Evolutionary conservation across 2,797 vertebrate genomes (phyloP), one percentile per base, ranked within the genome.

Genomic region (Adrianichthys oophorus): DNA sequence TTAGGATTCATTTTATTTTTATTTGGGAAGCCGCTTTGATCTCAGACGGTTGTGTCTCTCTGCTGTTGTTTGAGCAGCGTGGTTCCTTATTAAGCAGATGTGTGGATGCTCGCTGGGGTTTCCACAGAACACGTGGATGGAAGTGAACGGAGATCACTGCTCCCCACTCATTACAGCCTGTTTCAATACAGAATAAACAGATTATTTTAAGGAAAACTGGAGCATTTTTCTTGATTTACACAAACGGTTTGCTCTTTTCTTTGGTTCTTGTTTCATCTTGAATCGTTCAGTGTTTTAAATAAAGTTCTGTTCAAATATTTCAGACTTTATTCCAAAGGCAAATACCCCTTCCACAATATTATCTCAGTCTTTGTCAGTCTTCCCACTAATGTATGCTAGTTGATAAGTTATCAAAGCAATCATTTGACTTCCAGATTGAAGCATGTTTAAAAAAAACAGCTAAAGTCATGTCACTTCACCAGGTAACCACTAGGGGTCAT

Each of bases 171-270:
- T 85, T 87, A 72, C 87, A 85, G 70, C 82, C 80, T 91, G 86
- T 90, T 91, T 91, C 80, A 91, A 84, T 88, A 83, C 88, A 81
- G 72, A 91, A 89, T 90, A 90, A 92, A 92, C 79, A 84, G 68
- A 91, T 90, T 92, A 92, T 91, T 91, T 91, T 92, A 92, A 91
- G 77, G 90, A 86, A 59, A 87, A 48, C 1, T 51, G 26, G 40
- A 69, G 48, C 51, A 7, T 5, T 51, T 60, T 53, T 76, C 6
- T 5, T 41, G 13, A 19, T 29, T 56, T 37, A 15, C 61, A 26
- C 51, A 26, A 46, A 17, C 21, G 51, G 6, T 41, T 47, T n/a
- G 17, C 7, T 41, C 32, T 12, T 37, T 29, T 29, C 7, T 29
- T 7, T 29, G 26, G 26, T 29, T 29, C 26, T 29, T 32, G 32